Percentiles rank a stretch among this genome's conserved stretches.
These are phyloP conservation scores for Microplitis demolitor DNA, from an alignment of 1,140 invertebrate species.

Conservation along the genomic window DNA sequence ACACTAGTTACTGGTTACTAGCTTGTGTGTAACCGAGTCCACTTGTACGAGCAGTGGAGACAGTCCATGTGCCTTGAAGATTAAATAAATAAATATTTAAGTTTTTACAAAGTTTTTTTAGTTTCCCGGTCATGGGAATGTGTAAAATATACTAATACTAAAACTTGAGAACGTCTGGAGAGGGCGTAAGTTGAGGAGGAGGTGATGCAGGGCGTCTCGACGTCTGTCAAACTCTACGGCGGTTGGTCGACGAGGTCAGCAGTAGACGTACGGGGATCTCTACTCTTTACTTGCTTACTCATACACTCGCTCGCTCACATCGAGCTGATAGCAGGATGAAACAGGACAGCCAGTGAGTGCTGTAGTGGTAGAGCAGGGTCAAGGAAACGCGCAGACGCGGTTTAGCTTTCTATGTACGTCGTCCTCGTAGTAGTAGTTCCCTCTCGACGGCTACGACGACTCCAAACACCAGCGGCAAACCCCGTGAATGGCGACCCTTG, in stretches of 20 bases:
- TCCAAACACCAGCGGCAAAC: constrained; percentile 46
- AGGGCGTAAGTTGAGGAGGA: constrained; percentile 53
- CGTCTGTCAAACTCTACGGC: constrained; percentile 56
- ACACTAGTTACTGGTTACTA: neutral
- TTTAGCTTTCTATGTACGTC: constrained; percentile 22
- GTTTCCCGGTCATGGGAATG: neutral
- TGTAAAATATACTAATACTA: neutral
- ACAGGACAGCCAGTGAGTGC: constrained; percentile 34
- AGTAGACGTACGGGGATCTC: neutral
- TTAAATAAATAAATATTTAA: neutral
- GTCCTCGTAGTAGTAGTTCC: neutral
- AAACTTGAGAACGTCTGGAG: constrained; percentile 21
- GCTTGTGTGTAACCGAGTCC: neutral
- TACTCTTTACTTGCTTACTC: too few species aligned
- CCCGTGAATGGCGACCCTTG: constrained; percentile 60
- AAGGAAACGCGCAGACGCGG: constrained; percentile 59
- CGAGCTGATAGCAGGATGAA: constrained; percentile 31
- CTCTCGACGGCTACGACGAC: constrained; percentile 51
- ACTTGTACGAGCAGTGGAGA: too few species aligned
- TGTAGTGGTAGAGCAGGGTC: constrained; percentile 40
- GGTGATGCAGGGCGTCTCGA: constrained; percentile 60
- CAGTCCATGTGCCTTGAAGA: neutral
- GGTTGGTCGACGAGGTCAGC: constrained; percentile 41
- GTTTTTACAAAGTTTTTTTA: neutral
- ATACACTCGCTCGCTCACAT: too few species aligned